Evolutionary conservation across 1,140 invertebrate species (phyloP).

Genomic region (Charaxes varanes): DNA sequence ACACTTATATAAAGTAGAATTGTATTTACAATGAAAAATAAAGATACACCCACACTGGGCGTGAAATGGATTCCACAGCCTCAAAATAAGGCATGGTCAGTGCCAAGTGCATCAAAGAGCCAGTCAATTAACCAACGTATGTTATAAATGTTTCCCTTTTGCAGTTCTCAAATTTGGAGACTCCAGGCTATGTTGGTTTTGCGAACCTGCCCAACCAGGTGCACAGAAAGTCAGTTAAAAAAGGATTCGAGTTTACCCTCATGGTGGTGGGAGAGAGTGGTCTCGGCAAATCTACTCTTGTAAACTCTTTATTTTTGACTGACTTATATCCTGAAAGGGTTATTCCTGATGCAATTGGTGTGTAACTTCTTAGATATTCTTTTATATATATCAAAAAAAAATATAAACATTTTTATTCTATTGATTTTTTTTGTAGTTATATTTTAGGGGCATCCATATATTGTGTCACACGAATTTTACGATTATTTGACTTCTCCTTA

Average conservation of each 20-base stretch:
- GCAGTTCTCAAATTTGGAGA: conserved; percentile 87
- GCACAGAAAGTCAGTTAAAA: conserved; percentile 96
- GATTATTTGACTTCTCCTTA: too few species aligned
- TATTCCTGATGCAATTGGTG: conserved; percentile 90
- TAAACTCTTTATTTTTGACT: conserved; percentile 98
- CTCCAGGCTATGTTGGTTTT: conserved; percentile 93
- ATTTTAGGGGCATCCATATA: too few species aligned
- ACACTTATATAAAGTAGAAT: too few species aligned
- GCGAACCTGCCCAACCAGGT: conserved; percentile 97
- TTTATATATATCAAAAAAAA: too few species aligned
- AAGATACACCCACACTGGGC: too few species aligned
- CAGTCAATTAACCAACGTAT: too few species aligned
- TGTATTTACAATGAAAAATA: too few species aligned
- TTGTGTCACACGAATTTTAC: too few species aligned
- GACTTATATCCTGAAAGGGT: conserved; percentile 94
- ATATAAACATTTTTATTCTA: neutral
- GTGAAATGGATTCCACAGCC: too few species aligned
- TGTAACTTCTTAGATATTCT: conserved; percentile 26
- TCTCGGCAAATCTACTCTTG: conserved; percentile 97
- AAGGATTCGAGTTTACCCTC: conserved; percentile 97
- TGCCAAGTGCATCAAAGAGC: too few species aligned
- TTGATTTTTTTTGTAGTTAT: neutral
- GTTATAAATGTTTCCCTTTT: conserved; percentile 6
- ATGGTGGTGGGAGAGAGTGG: conserved; percentile 99
- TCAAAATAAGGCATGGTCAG: too few species aligned